A percentile compares a stretch with the other conserved stretches of the same genome.
Evolutionary conservation across 2,113 vertebrate species (phyloP).

Genomic region (Nestor notabilis): DNA sequence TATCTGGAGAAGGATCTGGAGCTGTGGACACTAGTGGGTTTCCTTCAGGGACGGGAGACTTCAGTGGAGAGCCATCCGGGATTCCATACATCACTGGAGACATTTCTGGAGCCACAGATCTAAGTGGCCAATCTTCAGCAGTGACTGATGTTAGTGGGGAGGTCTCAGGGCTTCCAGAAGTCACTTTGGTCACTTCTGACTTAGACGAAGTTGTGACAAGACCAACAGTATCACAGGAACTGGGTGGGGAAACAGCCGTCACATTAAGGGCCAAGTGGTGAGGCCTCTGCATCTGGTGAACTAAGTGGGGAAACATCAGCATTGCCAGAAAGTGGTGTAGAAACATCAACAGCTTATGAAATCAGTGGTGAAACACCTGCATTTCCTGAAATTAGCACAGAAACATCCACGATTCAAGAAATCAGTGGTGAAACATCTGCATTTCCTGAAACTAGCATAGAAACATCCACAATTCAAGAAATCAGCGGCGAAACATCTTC

Average conservation of each 20-base stretch:
- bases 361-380: constrained; percentile 55
- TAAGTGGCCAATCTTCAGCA: constrained; percentile 63
- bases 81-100: constrained; percentile 68
- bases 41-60: constrained; percentile 62
- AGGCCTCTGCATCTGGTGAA: constrained; percentile 61
- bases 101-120: constrained; percentile 63
- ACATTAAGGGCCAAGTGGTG: constrained; percentile 64
- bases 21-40: constrained; percentile 62
- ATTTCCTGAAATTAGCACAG: constrained; percentile 56
- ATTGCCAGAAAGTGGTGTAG: constrained; percentile 63
- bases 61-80: constrained; percentile 73
- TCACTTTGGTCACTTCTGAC: constrained; percentile 75
- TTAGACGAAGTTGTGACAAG: constrained; percentile 74
- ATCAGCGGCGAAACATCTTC: constrained; percentile 49
- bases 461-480: constrained; percentile 53
- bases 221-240: constrained; percentile 71
- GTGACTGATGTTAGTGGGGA: constrained; percentile 68
- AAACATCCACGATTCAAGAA: background rate
- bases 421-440: constrained; percentile 67
- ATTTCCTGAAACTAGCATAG: background rate
- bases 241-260: constrained; percentile 71
- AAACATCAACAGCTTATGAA: constrained; percentile 66
- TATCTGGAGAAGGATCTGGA: constrained; percentile 71
- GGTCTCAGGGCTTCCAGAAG: constrained; percentile 72
- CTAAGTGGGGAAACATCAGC: constrained; percentile 57